Conservation (phyloP, 2,888 invertebrate species). For the Gymnosoma rotundatum region DNA sequence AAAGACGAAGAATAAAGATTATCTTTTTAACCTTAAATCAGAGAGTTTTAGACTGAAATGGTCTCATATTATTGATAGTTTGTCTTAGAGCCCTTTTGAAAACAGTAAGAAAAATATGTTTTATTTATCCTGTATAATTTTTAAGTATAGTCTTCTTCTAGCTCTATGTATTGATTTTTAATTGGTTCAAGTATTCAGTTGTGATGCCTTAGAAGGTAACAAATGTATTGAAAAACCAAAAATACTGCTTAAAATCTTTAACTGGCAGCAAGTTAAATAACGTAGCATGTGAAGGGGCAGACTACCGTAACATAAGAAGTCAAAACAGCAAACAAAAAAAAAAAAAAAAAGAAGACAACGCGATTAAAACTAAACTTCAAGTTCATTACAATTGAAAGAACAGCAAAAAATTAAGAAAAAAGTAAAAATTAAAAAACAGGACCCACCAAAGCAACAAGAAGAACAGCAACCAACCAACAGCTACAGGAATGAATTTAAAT, state of each 20-base stretch:
- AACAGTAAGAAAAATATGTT: no score
- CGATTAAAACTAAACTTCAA: constrained; percentile 53
- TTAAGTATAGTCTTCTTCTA: no score
- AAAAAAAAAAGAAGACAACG: constrained; percentile 51
- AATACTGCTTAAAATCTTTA: neutral
- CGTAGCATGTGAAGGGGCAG: constrained; percentile 12
- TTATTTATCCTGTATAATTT: no score
- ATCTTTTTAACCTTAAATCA: no score
- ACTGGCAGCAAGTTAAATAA: neutral
- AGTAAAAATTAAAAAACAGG: constrained; percentile 30
- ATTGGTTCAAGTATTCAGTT: no score
- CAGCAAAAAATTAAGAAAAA: constrained; percentile 31
- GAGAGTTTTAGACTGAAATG: no score
- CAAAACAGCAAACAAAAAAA: no score
- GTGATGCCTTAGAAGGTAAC: no score
- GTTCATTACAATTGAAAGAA: constrained; percentile 61
- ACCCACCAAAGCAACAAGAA: constrained; percentile 40
- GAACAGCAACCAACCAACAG: constrained; percentile 16
- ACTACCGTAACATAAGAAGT: constrained; percentile 51
- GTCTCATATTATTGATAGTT: no score
- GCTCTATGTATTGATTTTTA: no score
- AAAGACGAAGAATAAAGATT: no score
- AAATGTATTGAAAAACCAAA: neutral
- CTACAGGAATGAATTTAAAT: constrained; percentile 63
- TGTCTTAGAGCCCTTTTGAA: no score